Base-by-base conservation (phyloP, 2,113 vertebrate genomes). In the Muntiacus muntjak region DNA sequence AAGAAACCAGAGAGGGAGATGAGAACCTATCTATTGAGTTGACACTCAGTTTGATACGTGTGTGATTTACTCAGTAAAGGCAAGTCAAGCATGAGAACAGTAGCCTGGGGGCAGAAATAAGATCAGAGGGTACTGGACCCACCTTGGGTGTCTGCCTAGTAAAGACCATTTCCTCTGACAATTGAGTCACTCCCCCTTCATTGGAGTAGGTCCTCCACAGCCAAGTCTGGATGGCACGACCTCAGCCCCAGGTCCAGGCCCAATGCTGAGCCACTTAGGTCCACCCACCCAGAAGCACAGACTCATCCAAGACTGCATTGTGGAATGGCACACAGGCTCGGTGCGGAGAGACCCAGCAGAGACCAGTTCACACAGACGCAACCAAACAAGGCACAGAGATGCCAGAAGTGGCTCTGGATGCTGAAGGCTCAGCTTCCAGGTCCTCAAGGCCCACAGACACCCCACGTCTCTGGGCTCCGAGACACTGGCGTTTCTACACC, bases 251-350 rank as follows among this genome's bases (percentile, higher is more conserved):
- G 58, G 33, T 50, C 79, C 54, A 83, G 25, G 54, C 21, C n/a
- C 57, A 86, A 50, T 0, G 5, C 28, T 21, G 17, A 47, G 16
- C 43, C 82, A 78, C 25, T 54, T 0, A 86, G 30, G 58, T 12
- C n/a, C 47, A 33, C 23, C 23, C 25, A 54, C 36, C 26, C 23
- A 6, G 0, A 43, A 62, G 30, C 0, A 0, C 1, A 52, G 54
- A 71, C 26, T 7, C 25, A 23, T 6, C 21, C 19, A 50, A 17
- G 57, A 67, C 58, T 1, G 23, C 0, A 16, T 6, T 30, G 43
- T 33, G 21, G 50, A 23, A n/a, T 6, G 25, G 4, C 26, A 30
- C 10, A 12, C 1, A 1, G 11, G 50, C 19, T 33, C 60, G 5
- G 16, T 7, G 26, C 5, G 14, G 26, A 26, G 21, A 90, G 3